These are phyloP conservation scores for Tridacna crocea DNA, from an alignment of 2,888 invertebrate species.

Conservation along the genomic window DNA sequence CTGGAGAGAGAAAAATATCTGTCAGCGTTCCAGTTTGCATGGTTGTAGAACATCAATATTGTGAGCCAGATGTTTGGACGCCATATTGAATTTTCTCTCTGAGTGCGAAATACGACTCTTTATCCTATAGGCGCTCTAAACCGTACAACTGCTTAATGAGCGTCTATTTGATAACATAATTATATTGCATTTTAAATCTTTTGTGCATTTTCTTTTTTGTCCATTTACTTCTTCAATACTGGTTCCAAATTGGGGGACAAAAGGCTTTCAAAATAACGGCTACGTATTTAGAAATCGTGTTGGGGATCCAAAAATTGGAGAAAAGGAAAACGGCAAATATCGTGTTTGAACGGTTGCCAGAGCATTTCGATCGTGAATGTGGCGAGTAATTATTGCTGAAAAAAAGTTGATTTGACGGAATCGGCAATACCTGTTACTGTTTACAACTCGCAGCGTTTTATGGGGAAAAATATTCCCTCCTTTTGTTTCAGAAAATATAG, in stretches of 20 bases:
- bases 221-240: no score
- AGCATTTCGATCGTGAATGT: slow-evolving; percentile 30
- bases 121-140: neutral
- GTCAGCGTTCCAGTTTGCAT: slow-evolving; percentile 26
- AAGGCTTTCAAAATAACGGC: no score
- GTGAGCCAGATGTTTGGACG: slow-evolving; percentile 54
- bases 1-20: slow-evolving; percentile 6
- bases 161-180: no score
- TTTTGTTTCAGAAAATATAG: neutral
- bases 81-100: slow-evolving; percentile 41
- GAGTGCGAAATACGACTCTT: slow-evolving; percentile 18
- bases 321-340: slow-evolving; percentile 27
- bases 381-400: slow-evolving; percentile 32
- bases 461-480: neutral
- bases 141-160: no score
- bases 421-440: slow-evolving; percentile 20
- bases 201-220: no score
- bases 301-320: neutral
- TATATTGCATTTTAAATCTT: no score
- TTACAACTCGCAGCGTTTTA: neutral
- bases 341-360: slow-evolving; percentile 46
- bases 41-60: slow-evolving; percentile 27
- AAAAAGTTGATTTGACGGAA: slow-evolving; percentile 21
- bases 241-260: no score
- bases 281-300: no score